Percentiles rank a stretch among this genome's conserved stretches.
phyloP scores from a whole-genome alignment of 2,888 invertebrate species.

The Dolichopus griseipennis region DNA sequence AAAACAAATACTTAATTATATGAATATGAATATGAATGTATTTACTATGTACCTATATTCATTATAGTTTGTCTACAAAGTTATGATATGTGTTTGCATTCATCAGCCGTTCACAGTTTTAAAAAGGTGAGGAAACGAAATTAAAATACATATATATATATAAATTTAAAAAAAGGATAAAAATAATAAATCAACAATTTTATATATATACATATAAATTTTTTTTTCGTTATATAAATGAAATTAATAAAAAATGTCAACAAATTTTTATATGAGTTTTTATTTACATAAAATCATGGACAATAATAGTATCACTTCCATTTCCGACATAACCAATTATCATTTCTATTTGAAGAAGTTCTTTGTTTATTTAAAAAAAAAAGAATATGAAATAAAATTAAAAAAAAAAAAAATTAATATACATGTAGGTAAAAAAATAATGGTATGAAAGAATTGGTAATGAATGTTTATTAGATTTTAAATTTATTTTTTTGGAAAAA shows the following conservation, averaged over 20 bases:
- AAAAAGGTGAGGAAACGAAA: neutral
- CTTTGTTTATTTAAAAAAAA: no score
- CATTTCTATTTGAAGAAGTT: no score
- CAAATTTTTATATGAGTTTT: constrained; percentile 6
- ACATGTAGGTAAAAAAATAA: no score
- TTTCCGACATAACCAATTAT: no score
- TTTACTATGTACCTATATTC: neutral
- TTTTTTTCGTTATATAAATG: neutral
- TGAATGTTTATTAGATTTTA: no score
- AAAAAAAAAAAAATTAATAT: no score
- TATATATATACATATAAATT: neutral
- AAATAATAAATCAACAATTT: constrained; percentile 1
- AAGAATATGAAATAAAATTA: no score
- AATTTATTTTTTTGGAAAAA: no score
- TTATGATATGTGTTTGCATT: neutral
- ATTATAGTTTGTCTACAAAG: neutral
- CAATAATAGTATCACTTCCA: neutral
- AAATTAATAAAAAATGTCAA: neutral
- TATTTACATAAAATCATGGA: constrained; percentile 6
- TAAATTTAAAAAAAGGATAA: neutral
- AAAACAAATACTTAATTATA: neutral
- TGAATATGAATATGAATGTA: neutral
- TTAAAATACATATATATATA: neutral
- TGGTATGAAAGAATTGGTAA: no score
- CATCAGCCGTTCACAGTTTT: neutral